These are phyloP conservation scores for Lycocerus yunnanus DNA, from an alignment of 2,888 invertebrate genomes.

Conservation along the genomic window DNA sequence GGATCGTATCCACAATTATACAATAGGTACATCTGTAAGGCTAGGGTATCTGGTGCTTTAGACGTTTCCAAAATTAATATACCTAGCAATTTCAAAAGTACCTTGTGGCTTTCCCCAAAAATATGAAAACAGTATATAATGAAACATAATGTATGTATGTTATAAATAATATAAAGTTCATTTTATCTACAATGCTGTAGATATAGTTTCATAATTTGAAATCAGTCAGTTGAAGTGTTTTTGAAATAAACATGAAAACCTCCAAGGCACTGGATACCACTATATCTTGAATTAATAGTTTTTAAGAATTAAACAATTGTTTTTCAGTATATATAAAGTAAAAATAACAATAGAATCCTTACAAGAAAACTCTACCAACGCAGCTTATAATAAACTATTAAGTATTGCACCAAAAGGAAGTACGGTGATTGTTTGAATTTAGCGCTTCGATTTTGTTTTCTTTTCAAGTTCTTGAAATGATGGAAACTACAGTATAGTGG, in stretches of 20 bases:
- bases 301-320: not conserved
- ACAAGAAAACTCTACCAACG: conserved; percentile 45
- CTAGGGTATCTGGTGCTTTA: not conserved
- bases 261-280: not conserved
- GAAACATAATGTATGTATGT: no score
- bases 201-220: not conserved
- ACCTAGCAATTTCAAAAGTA: no score
- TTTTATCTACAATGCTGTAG: not conserved
- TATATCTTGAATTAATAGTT: not conserved
- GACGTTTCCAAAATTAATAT: not conserved
- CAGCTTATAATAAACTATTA: conserved; percentile 54
- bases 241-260: not conserved
- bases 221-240: not conserved
- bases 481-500: not conserved
- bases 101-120: no score
- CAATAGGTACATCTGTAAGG: conserved; percentile 48
- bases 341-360: conserved; percentile 59
- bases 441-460: not conserved
- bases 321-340: conserved; percentile 56
- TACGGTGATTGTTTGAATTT: not conserved
- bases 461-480: no score
- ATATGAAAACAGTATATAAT: no score
- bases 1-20: conserved; percentile 60
- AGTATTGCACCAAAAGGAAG: conserved; percentile 44
- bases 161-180: no score